phyloP scores from a whole-genome alignment of 1,140 invertebrate genomes.

The Schlechtendalia chinensis region DNA sequence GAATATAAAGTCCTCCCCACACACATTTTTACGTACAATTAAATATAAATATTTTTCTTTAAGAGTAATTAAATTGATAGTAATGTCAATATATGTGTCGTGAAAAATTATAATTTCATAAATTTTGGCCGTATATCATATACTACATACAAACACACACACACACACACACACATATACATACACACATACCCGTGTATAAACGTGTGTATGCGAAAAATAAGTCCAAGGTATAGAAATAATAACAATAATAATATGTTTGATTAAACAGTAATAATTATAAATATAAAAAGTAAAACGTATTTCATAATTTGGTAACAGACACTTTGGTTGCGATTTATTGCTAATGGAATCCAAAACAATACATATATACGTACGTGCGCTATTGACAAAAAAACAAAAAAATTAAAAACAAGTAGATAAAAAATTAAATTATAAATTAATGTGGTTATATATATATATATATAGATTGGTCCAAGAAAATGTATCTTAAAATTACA shows the following conservation, averaged over 20 bases:
- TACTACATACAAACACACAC: not conserved
- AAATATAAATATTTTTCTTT: not conserved
- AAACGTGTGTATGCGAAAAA: not conserved
- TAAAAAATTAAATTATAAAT: conserved; percentile 24
- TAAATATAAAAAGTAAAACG: conserved; percentile 36
- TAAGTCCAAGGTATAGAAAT: conserved; percentile 8
- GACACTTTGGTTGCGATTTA: conserved; percentile 43
- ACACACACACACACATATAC: no score
- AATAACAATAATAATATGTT: conserved; percentile 23
- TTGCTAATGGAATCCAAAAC: conserved; percentile 44
- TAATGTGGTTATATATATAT: conserved; percentile 10
- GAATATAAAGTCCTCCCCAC: no score
- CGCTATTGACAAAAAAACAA: conserved; percentile 30
- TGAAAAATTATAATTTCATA: not conserved
- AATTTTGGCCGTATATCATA: conserved; percentile 19
- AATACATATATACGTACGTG: conserved; percentile 10
- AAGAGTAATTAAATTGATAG: conserved; percentile 15
- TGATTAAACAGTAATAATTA: conserved; percentile 8
- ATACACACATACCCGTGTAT: no score
- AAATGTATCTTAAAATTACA: conserved; percentile 45
- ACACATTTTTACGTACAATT: not conserved
- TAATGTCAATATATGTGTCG: not conserved
- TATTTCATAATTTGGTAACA: conserved; percentile 43
- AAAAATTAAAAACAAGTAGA: not conserved
- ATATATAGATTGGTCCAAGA: conserved; percentile 48